A percentile compares a stretch with the other conserved stretches of the same genome.
Conservation (phyloP, 2,797 vertebrate species). For the Bovichtus variegatus region DNA sequence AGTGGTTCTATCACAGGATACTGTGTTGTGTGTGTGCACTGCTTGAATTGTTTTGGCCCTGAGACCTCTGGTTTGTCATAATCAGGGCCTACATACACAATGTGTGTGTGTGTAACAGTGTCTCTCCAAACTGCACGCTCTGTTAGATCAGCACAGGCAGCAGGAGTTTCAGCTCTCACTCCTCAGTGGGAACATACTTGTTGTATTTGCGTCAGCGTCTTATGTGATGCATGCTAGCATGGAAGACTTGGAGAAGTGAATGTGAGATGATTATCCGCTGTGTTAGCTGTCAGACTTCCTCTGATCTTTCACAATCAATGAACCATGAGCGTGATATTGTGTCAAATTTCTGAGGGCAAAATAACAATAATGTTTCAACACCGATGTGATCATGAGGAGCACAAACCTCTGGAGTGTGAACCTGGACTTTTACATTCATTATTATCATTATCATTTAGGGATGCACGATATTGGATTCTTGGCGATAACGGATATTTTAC, state of each 20-base stretch:
- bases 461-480: no score
- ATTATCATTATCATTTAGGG: no score
- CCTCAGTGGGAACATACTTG: conserved; percentile 25
- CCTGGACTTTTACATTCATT: no score
- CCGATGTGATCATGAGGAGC: neutral
- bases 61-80: conserved; percentile 66
- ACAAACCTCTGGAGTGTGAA: neutral
- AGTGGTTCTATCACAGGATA: conserved; percentile 80
- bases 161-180: neutral
- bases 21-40: conserved; percentile 36
- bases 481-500: no score
- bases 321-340: conserved; percentile 3
- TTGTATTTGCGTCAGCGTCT: conserved; percentile 27
- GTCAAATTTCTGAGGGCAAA: neutral
- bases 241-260: neutral
- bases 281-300: neutral
- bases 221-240: neutral
- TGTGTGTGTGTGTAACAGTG: neutral
- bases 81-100: conserved; percentile 55
- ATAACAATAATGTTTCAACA: neutral
- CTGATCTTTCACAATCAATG: conserved; percentile 39
- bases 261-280: conserved; percentile 42
- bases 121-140: conserved; percentile 27
- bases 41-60: conserved; percentile 79
- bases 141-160: conserved; percentile 41